Base-by-base conservation (phyloP, 2,797 vertebrate genomes). In the Potorous gilbertii region DNA sequence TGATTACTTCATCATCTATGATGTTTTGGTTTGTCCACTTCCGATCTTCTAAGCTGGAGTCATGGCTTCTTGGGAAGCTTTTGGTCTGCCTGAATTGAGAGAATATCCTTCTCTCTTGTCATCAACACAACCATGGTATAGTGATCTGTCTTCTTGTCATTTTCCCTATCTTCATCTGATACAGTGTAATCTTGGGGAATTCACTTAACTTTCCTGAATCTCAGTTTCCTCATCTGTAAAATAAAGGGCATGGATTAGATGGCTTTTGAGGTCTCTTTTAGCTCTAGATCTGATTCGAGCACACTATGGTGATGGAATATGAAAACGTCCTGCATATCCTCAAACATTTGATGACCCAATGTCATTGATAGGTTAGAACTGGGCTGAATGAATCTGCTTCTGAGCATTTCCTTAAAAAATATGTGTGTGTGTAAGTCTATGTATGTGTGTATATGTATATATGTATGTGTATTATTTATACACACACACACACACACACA, bases 1-100 rank as follows among this genome's bases (percentile, higher is more conserved):
- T 27, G 74, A 87, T 50, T 87, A 29, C 94, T 59, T 97, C 93
- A 95, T 40, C 56, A 94, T 94, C 92, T 91, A 57, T 40, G 27
- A 91, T 93, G 50, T 9, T 27, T 87, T 10, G 21, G 24, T 27
- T 87, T 28, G n/a, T 21, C 9, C 27, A 50, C 50, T 21, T 46
- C 21, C 0, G 4, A 46, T 46, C 74, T 27, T 87, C 10, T 50
- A 24, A 81, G n/a, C n/a, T 21, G 14, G 74, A 81, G 40, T 3
- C 40, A 81, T 81, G 74, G 0, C 8, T 21, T 81, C 21, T 11
- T 46, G 40, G 40, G 46, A 10, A 87, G 40, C 74, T 4, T 9
- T 21, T 87, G 74, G 40, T 40, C 21, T 10, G 18, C n/a, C n/a
- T 10, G n/a, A 81, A 81, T 16, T 40, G n/a, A n/a, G 14, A 74